These are phyloP conservation scores for Syrphus vitripennis DNA, from an alignment of 2,888 invertebrate genomes.

Conservation along the genomic window DNA sequence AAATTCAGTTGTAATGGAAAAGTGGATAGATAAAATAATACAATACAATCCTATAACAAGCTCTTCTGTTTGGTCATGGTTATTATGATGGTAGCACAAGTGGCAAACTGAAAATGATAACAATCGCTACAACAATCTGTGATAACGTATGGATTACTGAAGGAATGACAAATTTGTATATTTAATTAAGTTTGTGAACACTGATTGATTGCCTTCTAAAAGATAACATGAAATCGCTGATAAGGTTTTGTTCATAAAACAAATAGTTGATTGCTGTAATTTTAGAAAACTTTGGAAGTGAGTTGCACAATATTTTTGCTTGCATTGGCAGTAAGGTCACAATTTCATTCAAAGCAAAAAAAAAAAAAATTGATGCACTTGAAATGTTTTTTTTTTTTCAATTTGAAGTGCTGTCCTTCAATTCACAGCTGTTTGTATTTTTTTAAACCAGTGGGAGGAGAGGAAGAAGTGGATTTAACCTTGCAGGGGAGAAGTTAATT, in stretches of 20 bases:
- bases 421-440: too few species aligned
- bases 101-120: neutral
- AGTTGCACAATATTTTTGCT: neutral
- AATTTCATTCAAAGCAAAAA: neutral
- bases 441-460: too few species aligned
- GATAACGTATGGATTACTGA: neutral
- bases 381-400: neutral
- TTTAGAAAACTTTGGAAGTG: neutral
- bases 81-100: neutral
- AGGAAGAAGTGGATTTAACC: too few species aligned
- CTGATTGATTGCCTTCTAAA: slow-evolving; percentile 8
- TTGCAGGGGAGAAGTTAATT: too few species aligned
- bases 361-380: neutral
- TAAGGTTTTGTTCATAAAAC: neutral
- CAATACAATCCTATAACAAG: neutral
- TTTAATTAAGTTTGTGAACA: slow-evolving; percentile 1
- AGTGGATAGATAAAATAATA: neutral
- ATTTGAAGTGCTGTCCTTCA: neutral
- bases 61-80: neutral
- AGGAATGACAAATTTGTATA: neutral
- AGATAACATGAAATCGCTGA: neutral
- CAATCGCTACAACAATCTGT: neutral
- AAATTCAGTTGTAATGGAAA: neutral
- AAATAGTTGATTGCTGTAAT: neutral
- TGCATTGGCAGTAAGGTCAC: neutral